These are phyloP conservation scores for Nettapus auritus DNA, from an alignment of 2,113 vertebrate genomes.

Conservation along the genomic window DNA sequence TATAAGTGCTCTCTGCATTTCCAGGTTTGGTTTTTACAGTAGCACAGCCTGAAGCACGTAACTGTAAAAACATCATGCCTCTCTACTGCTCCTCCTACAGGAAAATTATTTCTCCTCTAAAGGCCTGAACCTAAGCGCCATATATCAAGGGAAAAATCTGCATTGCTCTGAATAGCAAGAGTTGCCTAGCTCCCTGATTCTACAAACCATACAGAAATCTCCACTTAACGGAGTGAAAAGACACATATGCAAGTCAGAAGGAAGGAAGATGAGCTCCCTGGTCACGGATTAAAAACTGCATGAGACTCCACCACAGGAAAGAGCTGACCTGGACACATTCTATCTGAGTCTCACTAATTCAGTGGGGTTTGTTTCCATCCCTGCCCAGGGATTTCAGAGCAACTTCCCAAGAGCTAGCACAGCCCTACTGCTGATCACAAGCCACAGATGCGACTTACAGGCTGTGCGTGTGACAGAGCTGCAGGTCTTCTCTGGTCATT, in stretches of 20 bases:
- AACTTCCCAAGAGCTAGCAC: not conserved
- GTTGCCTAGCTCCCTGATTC: not conserved
- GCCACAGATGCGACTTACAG: fast-evolving
- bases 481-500: not conserved
- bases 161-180: not conserved
- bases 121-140: not conserved
- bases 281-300: not conserved
- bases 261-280: not conserved
- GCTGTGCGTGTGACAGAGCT: fast-evolving
- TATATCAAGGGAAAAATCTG: not conserved
- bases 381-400: not conserved
- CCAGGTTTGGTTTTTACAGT: not conserved
- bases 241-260: not conserved
- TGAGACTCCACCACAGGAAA: not conserved
- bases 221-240: not conserved
- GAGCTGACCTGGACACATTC: not conserved
- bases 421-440: fast-evolving
- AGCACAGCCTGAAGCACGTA: not conserved
- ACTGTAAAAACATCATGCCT: conserved; percentile 5
- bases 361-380: not conserved
- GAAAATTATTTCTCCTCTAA: not conserved
- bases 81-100: conserved; percentile 46
- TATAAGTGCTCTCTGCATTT: conserved; percentile 25
- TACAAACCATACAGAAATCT: not conserved
- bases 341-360: not conserved